Base-by-base conservation (phyloP, 2,888 invertebrate species). In the Cephus pygmeus region DNA sequence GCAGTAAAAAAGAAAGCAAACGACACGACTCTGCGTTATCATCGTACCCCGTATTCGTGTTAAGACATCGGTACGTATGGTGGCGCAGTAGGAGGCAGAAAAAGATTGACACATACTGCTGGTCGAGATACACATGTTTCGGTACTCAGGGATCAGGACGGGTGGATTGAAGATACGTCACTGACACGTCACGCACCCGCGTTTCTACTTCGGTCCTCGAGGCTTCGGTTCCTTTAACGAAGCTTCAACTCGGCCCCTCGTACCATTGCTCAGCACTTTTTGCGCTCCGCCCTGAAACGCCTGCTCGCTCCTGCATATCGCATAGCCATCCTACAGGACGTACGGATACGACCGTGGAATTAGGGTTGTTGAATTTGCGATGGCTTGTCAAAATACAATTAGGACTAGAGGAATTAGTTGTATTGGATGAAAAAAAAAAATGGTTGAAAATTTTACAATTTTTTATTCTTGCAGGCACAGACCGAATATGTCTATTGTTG, bases 201-300 rank as follows among this genome's bases (percentile, higher is more conserved):
- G 77, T 81, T 84, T 82, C 81, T 84, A 83, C 79, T 81, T 77
- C 77, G 34, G 36, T n/a, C 34, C 34, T 36, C 74, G 74, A 23
- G 56, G 56, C 9, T 40, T 75, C 80, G 79, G 75, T 78, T 81
- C 75, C 82, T 81, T 79, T 81, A 77, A 79, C 80, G 81, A 81
- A 84, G 82, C 36, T 82, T 83, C 82, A 9, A 82, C 79, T 77
- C 79, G 81, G 79, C 87, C 86, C 85, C 85, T 56, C 86, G 83
- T 86, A 87, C 85, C 86, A 88, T 89, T 88, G 83, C 88, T 90
- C 89, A 88, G 88, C 90, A 86, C 83, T 88, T 90, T 90, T 89
- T 87, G 87, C 87, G 90, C 90, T 85, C 90, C 90, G 90, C 90
- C 90, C 89, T 82, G 79, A 82, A 85, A 86, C 86, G 87, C 86